Evolutionary conservation across 2,113 vertebrate genomes (phyloP), one percentile per base, ranked within the genome.

Genomic region (Hippotragus niger): DNA sequence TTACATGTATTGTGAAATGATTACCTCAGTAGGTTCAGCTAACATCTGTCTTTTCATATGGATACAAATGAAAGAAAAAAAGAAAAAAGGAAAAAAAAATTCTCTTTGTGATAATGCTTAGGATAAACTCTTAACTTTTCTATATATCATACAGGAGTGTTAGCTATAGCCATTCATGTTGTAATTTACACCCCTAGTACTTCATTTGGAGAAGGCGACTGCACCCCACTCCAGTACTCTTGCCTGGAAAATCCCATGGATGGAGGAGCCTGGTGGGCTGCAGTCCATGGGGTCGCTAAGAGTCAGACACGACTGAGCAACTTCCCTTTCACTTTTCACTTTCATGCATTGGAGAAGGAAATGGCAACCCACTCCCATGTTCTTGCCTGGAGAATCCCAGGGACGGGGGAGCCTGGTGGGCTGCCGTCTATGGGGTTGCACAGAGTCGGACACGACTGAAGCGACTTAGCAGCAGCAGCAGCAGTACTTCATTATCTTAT

Each of bases 391-490:
- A 60, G 13, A 60, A 14, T 31, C 58, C 58, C 58, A 14, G 12
- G 58, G 58, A 60, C 0, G 5, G 58, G 13, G 58, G 58, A 60
- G 58, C 27, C 58, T 60, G 58, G 5, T 60, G 12, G 13, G 58
- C 58, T 62, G 58, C 58, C 0, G 5, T 60, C 58, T 60, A 0
- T 62, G 60, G 29, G 6, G 60, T 62, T 2, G 0, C 13, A 15
- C 60, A 62, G 13, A 15, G 29, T 62, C 0, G 2, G 57, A 27
- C 29, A 31, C 5, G 1, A 62, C 60, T 15, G 1, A 62, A 31
- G 29, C 0, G 6, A 31, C 60, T 31, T 31, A 31, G 27, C 60
- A 15, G 29, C 27, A 29, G 58, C 60, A 31, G 12, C 27, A 31
- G 29, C 13, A n/a, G 17, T n/a, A 23, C 11, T 82, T 82, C 17